These are phyloP conservation scores for Acrocephalus scirpaceus DNA, from an alignment of 2,797 vertebrate genomes.

Conservation along the genomic window DNA sequence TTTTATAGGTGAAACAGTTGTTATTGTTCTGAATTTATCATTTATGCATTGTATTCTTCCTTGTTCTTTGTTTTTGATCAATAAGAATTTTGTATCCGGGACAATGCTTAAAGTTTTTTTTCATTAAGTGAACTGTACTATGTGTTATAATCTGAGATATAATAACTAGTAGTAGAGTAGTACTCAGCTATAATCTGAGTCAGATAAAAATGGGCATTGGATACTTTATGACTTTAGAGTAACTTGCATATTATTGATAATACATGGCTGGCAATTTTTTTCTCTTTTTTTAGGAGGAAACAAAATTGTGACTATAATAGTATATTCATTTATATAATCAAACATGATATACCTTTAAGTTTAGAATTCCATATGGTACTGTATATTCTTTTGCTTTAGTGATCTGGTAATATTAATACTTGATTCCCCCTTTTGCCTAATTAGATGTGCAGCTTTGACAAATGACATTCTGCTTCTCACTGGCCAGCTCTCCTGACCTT, in stretches of 20 bases:
- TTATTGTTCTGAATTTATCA: neutral
- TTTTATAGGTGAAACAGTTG: neutral
- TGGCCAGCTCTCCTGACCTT: constrained; percentile 75
- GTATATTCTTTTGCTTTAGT: neutral
- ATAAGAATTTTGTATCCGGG: neutral
- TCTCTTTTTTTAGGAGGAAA: neutral
- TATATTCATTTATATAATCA: neutral
- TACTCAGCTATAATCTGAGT: neutral
- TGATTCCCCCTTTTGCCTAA: constrained; percentile 62
- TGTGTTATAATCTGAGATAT: neutral
- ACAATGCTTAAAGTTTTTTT: neutral
- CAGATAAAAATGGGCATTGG: neutral
- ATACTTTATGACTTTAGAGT: neutral
- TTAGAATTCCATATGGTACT: neutral
- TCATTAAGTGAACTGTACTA: neutral
- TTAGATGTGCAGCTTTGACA: constrained; percentile 75
- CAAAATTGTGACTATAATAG: neutral
- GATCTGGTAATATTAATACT: neutral
- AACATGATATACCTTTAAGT: neutral
- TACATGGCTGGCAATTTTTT: neutral
- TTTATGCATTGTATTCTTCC: neutral
- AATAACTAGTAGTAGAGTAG: no score
- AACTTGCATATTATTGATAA: neutral
- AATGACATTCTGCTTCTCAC: constrained; percentile 71
- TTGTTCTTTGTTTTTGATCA: neutral